Evolutionary conservation across 2,797 vertebrate genomes (phyloP).

Genomic region (Garrulus glandarius): DNA sequence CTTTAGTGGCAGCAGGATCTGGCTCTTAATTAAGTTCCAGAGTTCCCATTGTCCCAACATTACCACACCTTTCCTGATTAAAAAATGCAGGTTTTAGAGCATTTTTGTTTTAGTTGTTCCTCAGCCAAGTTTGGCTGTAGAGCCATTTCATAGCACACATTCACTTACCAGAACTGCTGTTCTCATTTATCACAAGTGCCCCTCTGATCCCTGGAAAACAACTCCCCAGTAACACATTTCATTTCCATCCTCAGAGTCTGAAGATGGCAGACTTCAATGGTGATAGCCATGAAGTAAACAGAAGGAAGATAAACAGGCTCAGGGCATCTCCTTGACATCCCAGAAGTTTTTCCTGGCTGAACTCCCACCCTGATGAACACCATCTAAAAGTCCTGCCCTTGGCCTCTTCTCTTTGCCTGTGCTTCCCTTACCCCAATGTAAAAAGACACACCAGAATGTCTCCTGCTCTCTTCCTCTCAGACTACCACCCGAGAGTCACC

Average conservation of each 20-base stretch:
- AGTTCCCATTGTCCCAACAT: neutral
- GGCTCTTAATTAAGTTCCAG: neutral
- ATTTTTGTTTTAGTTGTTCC: neutral
- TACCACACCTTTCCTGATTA: conserved; percentile 47
- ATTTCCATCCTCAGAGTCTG: neutral
- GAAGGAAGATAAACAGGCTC: neutral
- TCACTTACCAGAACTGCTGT: neutral
- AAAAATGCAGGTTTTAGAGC: neutral
- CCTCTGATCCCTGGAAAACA: neutral
- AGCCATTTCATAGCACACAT: neutral
- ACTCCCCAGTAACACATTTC: neutral
- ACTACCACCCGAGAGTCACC: neutral
- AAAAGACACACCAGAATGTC: neutral
- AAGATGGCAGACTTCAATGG: neutral
- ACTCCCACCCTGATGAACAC: neutral
- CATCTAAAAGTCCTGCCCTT: neutral
- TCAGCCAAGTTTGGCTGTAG: neutral
- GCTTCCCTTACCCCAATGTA: neutral
- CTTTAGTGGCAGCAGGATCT: neutral
- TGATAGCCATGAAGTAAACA: neutral
- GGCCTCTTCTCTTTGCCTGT: neutral
- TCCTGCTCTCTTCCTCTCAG: neutral
- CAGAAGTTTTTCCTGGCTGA: neutral
- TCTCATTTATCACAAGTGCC: neutral
- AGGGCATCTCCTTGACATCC: neutral